phyloP scores from a whole-genome alignment of 2,113 vertebrate genomes.

The Prolemur simus region DNA sequence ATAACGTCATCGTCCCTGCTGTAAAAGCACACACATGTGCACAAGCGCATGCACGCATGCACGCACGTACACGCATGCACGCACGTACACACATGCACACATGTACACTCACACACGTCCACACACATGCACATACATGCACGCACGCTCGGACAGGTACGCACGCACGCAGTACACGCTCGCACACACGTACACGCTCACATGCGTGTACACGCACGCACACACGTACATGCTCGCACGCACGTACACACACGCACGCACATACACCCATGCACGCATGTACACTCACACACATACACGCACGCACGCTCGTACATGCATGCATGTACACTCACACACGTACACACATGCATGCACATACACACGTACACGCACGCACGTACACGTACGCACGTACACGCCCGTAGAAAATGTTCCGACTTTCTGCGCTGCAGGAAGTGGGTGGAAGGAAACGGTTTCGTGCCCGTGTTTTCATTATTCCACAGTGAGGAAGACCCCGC shows the following conservation, averaged over 20 bases:
- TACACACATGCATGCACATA: rapidly evolving
- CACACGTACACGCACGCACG: rapidly evolving
- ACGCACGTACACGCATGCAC: rapidly evolving
- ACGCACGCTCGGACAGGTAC: too few relatives aligned
- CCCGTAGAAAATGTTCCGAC: neutral
- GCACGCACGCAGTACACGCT: too few relatives aligned
- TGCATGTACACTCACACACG: rapidly evolving
- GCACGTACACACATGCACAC: rapidly evolving
- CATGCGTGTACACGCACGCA: too few relatives aligned
- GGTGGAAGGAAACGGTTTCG: neutral
- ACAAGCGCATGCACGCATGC: rapidly evolving
- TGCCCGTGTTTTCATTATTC: neutral
- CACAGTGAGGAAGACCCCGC: neutral
- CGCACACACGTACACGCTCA: too few relatives aligned
- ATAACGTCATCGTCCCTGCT: neutral
- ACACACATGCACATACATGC: neutral
- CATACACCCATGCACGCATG: rapidly evolving
- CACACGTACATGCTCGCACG: too few relatives aligned
- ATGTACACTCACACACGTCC: rapidly evolving
- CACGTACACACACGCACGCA: neutral
- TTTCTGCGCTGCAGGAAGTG: neutral
- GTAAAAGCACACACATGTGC: neutral
- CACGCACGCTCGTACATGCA: too few relatives aligned
- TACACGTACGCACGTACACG: rapidly evolving
- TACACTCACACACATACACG: too few relatives aligned